Conservation (phyloP, 2,113 vertebrate genomes). For the Poeciliopsis turrubarensis region DNA sequence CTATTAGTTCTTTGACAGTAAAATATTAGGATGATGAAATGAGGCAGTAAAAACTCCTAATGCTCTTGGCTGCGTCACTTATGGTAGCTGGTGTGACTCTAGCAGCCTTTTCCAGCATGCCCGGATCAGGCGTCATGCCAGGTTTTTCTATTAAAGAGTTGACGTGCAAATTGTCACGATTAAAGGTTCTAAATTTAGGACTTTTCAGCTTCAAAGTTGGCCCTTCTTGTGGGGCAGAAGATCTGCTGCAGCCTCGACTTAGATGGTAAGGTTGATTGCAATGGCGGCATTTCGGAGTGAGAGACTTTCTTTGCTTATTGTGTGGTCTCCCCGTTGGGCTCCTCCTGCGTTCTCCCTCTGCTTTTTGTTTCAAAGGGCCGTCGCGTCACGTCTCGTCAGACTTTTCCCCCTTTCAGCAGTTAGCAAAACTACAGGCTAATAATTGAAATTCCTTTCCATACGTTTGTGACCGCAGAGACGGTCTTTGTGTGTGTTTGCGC, state of each 20-base stretch:
- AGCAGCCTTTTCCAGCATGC: slow-evolving; percentile 52
- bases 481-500: slow-evolving; percentile 45
- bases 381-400: slow-evolving; percentile 54
- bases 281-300: slow-evolving; percentile 68
- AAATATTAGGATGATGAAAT: slow-evolving; percentile 47
- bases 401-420: slow-evolving; percentile 49
- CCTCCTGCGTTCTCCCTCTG: slow-evolving; percentile 3
- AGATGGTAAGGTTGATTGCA: slow-evolving; percentile 66
- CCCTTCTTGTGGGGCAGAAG: slow-evolving; percentile 57
- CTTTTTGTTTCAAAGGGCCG: slow-evolving; percentile 62
- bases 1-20: slow-evolving; percentile 21
- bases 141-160: slow-evolving; percentile 47
- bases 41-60: slow-evolving; percentile 43
- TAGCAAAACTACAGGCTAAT: slow-evolving; percentile 61
- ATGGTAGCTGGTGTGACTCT: slow-evolving; percentile 61
- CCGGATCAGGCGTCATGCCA: slow-evolving; percentile 39
- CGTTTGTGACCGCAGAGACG: slow-evolving; percentile 41
- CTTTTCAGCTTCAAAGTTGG: slow-evolving; percentile 63
- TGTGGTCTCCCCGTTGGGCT: slow-evolving; percentile 67
- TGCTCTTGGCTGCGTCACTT: slow-evolving; percentile 51
- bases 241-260: slow-evolving; percentile 27
- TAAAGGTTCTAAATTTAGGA: slow-evolving; percentile 64
- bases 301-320: slow-evolving; percentile 57
- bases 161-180: slow-evolving; percentile 70
- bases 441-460: slow-evolving; percentile 66